phyloP scores from a whole-genome alignment of 2,113 vertebrate genomes.

The Myotis yumanensis region DNA sequence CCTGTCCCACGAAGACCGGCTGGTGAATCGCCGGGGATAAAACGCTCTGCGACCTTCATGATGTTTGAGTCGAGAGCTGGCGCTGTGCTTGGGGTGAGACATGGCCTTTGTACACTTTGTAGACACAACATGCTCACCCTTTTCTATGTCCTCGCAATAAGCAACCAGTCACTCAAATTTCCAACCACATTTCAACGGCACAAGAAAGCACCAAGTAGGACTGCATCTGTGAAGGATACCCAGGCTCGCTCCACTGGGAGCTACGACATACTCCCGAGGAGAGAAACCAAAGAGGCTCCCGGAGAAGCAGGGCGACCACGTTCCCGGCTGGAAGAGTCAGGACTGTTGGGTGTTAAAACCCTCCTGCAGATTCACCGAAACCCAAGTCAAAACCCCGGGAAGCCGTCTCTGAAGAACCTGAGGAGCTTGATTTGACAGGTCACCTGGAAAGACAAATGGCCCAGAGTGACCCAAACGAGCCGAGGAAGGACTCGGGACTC shows the following conservation, averaged over 20 bases:
- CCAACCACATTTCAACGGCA: background rate
- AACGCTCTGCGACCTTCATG: too few species aligned
- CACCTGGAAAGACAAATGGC: background rate
- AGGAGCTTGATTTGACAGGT: background rate
- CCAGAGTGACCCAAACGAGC: background rate
- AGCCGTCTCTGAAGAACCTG: background rate
- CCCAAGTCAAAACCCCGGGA: background rate
- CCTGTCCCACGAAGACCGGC: too few species aligned
- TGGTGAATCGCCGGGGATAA: too few species aligned
- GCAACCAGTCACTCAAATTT: background rate
- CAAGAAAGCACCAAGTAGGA: background rate
- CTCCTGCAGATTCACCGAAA: background rate
- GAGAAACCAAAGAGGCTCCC: background rate
- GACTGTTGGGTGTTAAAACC: background rate
- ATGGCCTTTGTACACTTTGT: background rate
- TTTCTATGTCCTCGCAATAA: background rate
- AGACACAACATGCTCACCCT: too few species aligned
- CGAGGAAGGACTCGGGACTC: background rate
- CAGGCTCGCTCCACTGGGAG: background rate
- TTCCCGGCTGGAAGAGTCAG: background rate
- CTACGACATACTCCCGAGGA: background rate
- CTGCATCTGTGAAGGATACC: background rate
- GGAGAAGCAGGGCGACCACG: background rate
- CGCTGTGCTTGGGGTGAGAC: background rate
- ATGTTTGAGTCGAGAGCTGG: background rate